Percentiles rank a stretch among this genome's conserved stretches.
These are phyloP conservation scores for Eumeta japonica DNA, from an alignment of 1,140 invertebrate species.

Conservation along the genomic window DNA sequence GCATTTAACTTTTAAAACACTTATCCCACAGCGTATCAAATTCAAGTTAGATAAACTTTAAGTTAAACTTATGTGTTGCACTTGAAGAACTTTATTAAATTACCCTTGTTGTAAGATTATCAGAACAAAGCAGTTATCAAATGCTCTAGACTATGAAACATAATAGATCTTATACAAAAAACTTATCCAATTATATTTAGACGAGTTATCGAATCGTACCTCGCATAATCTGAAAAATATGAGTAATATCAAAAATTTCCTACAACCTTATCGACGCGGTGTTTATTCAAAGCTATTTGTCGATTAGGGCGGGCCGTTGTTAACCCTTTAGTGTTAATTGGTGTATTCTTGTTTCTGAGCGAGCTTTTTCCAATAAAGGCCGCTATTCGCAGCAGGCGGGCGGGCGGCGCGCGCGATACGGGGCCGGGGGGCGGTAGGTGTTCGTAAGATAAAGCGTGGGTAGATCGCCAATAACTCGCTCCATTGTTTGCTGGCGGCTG, in stretches of 20 bases:
- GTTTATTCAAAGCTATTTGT: not conserved
- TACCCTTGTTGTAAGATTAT: no score
- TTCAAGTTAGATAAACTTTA: no score
- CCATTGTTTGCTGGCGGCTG: constrained; percentile 52
- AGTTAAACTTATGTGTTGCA: no score
- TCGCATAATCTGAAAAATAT: not conserved
- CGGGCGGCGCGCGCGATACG: constrained; percentile 17
- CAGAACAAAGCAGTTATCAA: no score
- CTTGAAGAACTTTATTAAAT: no score
- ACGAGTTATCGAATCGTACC: not conserved
- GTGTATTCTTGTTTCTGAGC: constrained; percentile 32
- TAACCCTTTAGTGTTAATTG: constrained; percentile 33
- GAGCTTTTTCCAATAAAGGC: constrained; percentile 41
- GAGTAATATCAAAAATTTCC: not conserved
- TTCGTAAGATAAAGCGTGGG: constrained; percentile 36
- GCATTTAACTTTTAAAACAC: no score
- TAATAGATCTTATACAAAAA: not conserved
- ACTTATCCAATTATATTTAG: not conserved
- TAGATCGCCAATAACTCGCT: constrained; percentile 50
- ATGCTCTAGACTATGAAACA: not conserved
- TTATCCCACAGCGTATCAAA: no score
- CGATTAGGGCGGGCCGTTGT: constrained; percentile 10
- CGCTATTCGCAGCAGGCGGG: constrained; percentile 30
- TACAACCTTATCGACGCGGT: not conserved
- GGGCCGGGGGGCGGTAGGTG: constrained; percentile 15